phyloP scores from a whole-genome alignment of 2,888 invertebrate species.

The Chrysopilus asiliformis region DNA sequence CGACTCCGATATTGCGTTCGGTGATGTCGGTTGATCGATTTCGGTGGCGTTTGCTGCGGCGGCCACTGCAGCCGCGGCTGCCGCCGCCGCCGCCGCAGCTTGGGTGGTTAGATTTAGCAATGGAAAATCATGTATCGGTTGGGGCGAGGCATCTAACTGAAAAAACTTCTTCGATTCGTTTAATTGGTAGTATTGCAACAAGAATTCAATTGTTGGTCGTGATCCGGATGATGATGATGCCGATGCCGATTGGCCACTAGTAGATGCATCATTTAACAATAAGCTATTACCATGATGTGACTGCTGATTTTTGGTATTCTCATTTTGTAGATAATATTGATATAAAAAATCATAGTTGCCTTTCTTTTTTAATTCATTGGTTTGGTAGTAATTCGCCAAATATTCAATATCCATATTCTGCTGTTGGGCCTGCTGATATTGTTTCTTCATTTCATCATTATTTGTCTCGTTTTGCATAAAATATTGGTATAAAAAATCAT shows the following conservation, averaged over 20 bases:
- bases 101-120: slow-evolving; percentile 19
- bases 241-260: slow-evolving; percentile 11
- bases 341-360: slow-evolving; percentile 33
- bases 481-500: slow-evolving; percentile 32
- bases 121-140: slow-evolving; percentile 28
- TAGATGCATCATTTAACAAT: neutral
- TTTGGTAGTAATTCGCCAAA: slow-evolving; percentile 31
- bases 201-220: slow-evolving; percentile 24
- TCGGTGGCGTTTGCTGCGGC: neutral
- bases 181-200: slow-evolving; percentile 34
- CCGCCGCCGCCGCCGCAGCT: slow-evolving; percentile 4
- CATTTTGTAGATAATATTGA: slow-evolving; percentile 32
- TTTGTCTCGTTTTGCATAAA: slow-evolving; percentile 30
- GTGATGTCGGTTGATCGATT: neutral
- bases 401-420: slow-evolving; percentile 26
- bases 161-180: slow-evolving; percentile 37
- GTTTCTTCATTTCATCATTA: slow-evolving; percentile 16
- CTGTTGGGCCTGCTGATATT: slow-evolving; percentile 15
- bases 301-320: slow-evolving; percentile 18
- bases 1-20: neutral
- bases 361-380: slow-evolving; percentile 30
- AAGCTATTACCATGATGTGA: neutral
- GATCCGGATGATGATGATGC: slow-evolving; percentile 12
- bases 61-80: slow-evolving; percentile 4
- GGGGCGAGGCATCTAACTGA: slow-evolving; percentile 37